phyloP scores from a whole-genome alignment of 1,140 invertebrate genomes.

The Arctopsyche grandis region DNA sequence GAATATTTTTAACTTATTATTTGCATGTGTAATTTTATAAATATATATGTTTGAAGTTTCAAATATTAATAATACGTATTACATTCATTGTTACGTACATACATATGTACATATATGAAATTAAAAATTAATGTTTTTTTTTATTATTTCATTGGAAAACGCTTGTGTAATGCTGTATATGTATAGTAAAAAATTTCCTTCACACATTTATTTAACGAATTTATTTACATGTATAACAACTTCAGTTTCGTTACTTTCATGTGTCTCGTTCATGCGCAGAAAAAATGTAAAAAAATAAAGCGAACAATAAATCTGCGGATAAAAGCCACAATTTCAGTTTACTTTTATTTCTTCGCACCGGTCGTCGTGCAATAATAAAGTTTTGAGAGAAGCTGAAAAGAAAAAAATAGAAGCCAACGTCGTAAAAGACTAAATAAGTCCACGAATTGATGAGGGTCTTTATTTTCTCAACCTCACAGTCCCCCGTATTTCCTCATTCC shows the following conservation, averaged over 20 bases:
- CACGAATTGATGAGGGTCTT: constrained; percentile 14
- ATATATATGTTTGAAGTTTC: too few relatives aligned
- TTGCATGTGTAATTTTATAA: too few relatives aligned
- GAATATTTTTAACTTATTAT: too few relatives aligned
- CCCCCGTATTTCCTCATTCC: too few relatives aligned
- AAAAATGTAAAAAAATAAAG: neutral
- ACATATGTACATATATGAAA: too few relatives aligned
- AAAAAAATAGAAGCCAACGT: constrained; percentile 10
- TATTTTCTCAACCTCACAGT: constrained; percentile 12
- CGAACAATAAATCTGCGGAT: constrained; percentile 23
- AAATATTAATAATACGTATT: too few relatives aligned
- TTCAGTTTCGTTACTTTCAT: neutral
- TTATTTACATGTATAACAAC: neutral
- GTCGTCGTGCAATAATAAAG: constrained; percentile 15
- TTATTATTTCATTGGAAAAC: too few relatives aligned
- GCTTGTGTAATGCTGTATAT: too few relatives aligned
- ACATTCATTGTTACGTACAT: too few relatives aligned
- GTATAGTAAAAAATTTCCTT: too few relatives aligned
- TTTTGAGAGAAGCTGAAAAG: constrained; percentile 8
- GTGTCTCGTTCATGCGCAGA: neutral
- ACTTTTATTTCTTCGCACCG: neutral
- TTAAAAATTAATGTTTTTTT: too few relatives aligned
- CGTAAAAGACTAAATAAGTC: constrained; percentile 30
- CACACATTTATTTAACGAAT: too few relatives aligned
- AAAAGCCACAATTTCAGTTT: constrained; percentile 26